Evolutionary conservation across 2,888 invertebrate genomes (phyloP).

Genomic region (Troilus luridus): DNA sequence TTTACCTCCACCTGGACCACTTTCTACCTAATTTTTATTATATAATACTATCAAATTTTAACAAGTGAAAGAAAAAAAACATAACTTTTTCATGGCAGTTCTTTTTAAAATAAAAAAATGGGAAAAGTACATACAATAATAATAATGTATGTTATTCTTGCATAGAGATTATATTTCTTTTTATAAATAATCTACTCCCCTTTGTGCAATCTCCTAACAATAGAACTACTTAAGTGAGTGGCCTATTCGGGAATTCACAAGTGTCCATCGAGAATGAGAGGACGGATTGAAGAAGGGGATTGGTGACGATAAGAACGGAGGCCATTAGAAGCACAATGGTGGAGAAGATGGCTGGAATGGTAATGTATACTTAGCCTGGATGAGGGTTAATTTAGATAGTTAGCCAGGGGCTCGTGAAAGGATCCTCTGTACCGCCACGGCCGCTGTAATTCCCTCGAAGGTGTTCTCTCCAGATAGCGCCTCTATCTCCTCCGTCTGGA

Average conservation of each 20-base stretch:
- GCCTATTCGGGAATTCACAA: conserved; percentile 20
- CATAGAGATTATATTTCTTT: background rate
- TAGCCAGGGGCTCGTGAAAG: background rate
- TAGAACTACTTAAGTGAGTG: background rate
- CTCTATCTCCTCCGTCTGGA: background rate
- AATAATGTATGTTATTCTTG: background rate
- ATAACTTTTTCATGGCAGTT: too few relatives aligned
- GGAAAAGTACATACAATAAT: too few relatives aligned
- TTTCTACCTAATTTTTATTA: too few relatives aligned
- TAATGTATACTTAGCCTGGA: conserved; percentile 22
- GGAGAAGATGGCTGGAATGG: conserved; percentile 36
- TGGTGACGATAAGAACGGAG: background rate
- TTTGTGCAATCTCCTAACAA: background rate
- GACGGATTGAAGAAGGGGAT: conserved; percentile 41
- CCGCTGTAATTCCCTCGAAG: background rate
- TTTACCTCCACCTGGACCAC: too few relatives aligned
- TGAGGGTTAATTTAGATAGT: conserved; percentile 42
- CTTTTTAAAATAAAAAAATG: too few relatives aligned
- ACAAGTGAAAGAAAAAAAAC: too few relatives aligned
- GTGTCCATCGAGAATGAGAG: background rate
- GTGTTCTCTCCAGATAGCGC: conserved; percentile 30
- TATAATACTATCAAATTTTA: too few relatives aligned
- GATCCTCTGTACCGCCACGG: background rate
- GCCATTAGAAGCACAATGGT: conserved; percentile 34
- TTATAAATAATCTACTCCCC: background rate